phyloP scores from a whole-genome alignment of 2,797 vertebrate species.

The Lacerta viridis region DNA sequence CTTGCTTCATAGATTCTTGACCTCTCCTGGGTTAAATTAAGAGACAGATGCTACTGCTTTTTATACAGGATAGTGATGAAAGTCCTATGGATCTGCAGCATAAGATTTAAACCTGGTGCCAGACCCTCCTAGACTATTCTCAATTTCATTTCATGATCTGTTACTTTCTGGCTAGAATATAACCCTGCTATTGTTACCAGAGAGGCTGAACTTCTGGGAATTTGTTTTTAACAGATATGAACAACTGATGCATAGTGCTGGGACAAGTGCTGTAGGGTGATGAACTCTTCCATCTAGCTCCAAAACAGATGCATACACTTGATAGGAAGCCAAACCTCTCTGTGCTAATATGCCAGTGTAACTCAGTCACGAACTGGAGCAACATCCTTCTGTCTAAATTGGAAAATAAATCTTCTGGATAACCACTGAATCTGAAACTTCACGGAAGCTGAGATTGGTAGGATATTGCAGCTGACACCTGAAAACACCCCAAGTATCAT shows the following conservation, averaged over 20 bases:
- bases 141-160: neutral
- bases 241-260: constrained; percentile 2
- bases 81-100: neutral
- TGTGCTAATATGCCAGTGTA: neutral
- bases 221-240: constrained; percentile 27
- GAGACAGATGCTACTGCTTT: neutral
- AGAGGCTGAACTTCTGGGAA: neutral
- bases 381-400: neutral
- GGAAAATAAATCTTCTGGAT: neutral
- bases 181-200: neutral
- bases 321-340: neutral
- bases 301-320: neutral
- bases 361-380: neutral
- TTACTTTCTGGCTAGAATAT: constrained; percentile 1
- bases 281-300: neutral
- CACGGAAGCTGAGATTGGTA: neutral
- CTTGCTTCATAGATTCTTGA: neutral
- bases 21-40: neutral
- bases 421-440: neutral
- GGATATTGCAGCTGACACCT: neutral
- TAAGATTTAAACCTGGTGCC: neutral
- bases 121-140: neutral
- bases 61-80: constrained; percentile 32
- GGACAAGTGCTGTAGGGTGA: neutral
- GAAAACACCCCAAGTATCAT: neutral